Evolutionary conservation across 2,888 invertebrate genomes (phyloP).

Genomic region (Leucoma salicis): DNA sequence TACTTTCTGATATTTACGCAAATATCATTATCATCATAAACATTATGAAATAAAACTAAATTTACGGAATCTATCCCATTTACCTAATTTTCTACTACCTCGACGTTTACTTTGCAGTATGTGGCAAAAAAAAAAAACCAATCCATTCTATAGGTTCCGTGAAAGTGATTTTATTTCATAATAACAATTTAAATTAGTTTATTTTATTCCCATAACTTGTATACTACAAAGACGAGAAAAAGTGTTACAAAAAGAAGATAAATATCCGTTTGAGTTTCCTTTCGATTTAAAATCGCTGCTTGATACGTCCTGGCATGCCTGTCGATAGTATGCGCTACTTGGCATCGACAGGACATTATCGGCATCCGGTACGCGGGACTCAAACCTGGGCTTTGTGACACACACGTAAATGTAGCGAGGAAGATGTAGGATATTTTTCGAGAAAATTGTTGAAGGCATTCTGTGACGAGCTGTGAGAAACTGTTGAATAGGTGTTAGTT

Average conservation of each 20-base stretch:
- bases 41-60: no score
- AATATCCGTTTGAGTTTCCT: constrained; percentile 18
- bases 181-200: not conserved
- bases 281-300: constrained; percentile 21
- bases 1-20: no score
- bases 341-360: constrained; percentile 29
- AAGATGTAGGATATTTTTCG: constrained; percentile 19
- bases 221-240: not conserved
- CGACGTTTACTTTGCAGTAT: no score
- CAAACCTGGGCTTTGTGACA: constrained; percentile 19
- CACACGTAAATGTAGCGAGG: constrained; percentile 12
- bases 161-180: no score
- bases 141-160: no score
- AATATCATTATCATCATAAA: no score
- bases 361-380: constrained; percentile 18
- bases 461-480: not conserved
- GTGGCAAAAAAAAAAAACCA: no score
- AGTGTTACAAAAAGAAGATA: not conserved
- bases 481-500: no score
- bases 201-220: not conserved
- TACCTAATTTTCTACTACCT: no score
- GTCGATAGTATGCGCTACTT: not conserved
- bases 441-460: constrained; percentile 14
- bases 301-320: constrained; percentile 29
- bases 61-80: no score